Evolutionary conservation across 2,888 invertebrate species (phyloP).

Genomic region (Hypercompe scribonia): DNA sequence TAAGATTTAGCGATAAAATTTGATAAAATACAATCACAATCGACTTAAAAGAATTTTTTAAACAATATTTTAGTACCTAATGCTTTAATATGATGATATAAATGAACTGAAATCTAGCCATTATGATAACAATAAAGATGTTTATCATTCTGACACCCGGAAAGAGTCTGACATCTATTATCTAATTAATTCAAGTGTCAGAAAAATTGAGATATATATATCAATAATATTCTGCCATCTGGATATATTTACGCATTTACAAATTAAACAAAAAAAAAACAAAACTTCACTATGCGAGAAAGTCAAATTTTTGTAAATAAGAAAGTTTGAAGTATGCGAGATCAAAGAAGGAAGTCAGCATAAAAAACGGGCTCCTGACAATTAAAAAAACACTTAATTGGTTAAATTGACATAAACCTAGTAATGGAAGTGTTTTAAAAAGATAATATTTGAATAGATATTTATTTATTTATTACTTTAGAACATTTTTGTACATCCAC

Average conservation of each 20-base stretch:
- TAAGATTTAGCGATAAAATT: conserved; percentile 40
- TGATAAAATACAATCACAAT: neutral
- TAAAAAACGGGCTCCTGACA: too few relatives aligned
- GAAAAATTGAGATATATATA: neutral
- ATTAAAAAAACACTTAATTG: too few relatives aligned
- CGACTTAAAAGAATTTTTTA: neutral
- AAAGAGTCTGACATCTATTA: neutral
- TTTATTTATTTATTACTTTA: too few relatives aligned
- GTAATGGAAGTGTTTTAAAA: too few relatives aligned
- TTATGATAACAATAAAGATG: neutral
- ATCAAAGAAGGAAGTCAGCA: too few relatives aligned
- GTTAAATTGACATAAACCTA: too few relatives aligned
- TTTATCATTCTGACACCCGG: neutral
- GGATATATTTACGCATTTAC: neutral
- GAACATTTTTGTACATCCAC: too few relatives aligned
- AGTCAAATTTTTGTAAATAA: too few relatives aligned
- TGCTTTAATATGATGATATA: neutral
- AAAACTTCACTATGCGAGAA: too few relatives aligned
- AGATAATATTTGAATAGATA: too few relatives aligned
- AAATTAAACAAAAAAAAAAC: too few relatives aligned
- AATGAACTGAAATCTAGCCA: neutral
- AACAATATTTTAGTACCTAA: neutral
- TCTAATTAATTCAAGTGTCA: neutral
- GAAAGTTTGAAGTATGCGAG: too few relatives aligned
- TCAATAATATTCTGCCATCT: neutral